Evolutionary conservation across 2,113 vertebrate species (phyloP), one percentile per base, ranked within the genome.

Genomic region (Monopterus albus): DNA sequence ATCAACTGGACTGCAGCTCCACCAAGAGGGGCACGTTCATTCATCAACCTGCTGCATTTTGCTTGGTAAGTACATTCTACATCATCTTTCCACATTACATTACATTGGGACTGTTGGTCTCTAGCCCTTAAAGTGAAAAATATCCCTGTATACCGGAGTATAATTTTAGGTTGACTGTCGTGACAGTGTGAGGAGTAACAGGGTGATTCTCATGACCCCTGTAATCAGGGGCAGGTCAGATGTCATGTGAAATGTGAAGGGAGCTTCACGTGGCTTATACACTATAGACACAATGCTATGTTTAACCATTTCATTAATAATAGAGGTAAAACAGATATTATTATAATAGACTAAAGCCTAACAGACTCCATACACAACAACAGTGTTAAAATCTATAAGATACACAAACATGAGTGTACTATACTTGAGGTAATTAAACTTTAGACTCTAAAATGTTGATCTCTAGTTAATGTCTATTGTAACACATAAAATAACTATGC

Each of bases 21-120:
- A 50, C 43, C 43, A 57, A 47, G 26, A 28, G 43, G 9, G 36
- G 39, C 26, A 17, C 42, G 2, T 56, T 52, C 81, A 75, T 78
- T 59, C 49, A 72, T 81, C 74, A 86, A 2, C 33, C 58, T 58
- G 62, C 52, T 39, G 18, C 26, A 2, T 18, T 58, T 62, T 45
- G 74, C 67, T 70, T 45, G 40, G 51, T 36, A 29, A 73, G 76
- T 60, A 59, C 31, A 31, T 56, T 49, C 55, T 56, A 63, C 46
- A 50, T 74, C 59, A 66, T 6, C 53, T 35, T 55, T 33, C 33
- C 26, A 59, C 7, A 31, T 59, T 12, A 43, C 18, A 55, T 50
- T 58, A 33, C 29, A 52, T 35, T 66, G 35, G 62, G 43, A 62
- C 26, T 28, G 1, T 33, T 20, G 15, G 47, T 28, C 52, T 25